Evolutionary conservation across 1,140 invertebrate species (phyloP).

Genomic region (Akabosia matsudoensis): DNA sequence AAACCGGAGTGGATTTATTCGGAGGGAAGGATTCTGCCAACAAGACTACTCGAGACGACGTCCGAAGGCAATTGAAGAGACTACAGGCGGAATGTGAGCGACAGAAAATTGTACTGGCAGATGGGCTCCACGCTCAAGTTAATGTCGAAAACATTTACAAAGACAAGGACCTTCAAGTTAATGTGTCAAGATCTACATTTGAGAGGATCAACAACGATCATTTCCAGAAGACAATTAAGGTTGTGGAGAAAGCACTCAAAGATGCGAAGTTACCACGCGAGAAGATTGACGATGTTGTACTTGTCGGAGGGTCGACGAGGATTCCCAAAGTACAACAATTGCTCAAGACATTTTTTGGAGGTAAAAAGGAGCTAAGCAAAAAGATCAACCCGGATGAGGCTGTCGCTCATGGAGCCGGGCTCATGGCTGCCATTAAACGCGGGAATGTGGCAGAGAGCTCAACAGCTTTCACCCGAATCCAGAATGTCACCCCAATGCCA

Average conservation of each 20-base stretch:
- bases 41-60: not conserved
- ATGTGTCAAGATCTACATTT: constrained; percentile 50
- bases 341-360: not conserved
- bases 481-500: constrained; percentile 49
- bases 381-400: constrained; percentile 45
- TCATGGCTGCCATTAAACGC: constrained; percentile 55
- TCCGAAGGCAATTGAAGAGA: constrained; percentile 7
- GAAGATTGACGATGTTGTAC: constrained; percentile 31
- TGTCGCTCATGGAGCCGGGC: constrained; percentile 56
- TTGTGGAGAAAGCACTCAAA: constrained; percentile 60
- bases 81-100: constrained; percentile 34
- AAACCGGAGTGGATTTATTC: constrained; percentile 58
- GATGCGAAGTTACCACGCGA: constrained; percentile 60
- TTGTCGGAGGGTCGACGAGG: constrained; percentile 29
- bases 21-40: constrained; percentile 18
- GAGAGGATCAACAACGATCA: constrained; percentile 48
- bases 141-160: constrained; percentile 31
- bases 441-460: constrained; percentile 48
- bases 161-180: constrained; percentile 56
- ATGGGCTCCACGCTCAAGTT: constrained; percentile 31
- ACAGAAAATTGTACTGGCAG: constrained; percentile 11
- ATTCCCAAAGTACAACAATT: constrained; percentile 28
- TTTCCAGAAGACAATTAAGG: constrained; percentile 57
- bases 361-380: constrained; percentile 49
- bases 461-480: not conserved